These are phyloP conservation scores for Fistularia tabacaria DNA, from an alignment of 2,797 vertebrate species.

Conservation along the genomic window DNA sequence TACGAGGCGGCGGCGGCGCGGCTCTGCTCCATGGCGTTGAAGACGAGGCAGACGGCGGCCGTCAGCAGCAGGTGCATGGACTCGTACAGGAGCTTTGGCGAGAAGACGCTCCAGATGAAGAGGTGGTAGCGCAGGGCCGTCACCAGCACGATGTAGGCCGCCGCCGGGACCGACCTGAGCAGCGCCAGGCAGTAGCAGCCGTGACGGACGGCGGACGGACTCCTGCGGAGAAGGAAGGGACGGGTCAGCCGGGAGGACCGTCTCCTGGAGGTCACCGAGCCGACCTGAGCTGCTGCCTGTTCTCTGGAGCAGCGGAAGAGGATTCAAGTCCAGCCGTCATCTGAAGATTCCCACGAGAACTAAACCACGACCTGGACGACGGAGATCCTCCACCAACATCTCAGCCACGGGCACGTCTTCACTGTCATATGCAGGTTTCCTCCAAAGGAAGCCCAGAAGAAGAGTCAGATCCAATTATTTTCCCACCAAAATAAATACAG, in stretches of 20 bases:
- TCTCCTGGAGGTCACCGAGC: not conserved
- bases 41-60: conserved; percentile 78
- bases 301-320: no score
- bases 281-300: no score
- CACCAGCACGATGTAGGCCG: conserved; percentile 83
- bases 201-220: conserved; percentile 76
- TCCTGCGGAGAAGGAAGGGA: conserved; percentile 65
- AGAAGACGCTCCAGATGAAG: conserved; percentile 98
- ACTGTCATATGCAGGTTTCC: no score
- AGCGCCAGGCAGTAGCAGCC: conserved; percentile 91
- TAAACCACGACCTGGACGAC: no score
- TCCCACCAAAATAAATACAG: no score
- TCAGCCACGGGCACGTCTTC: no score
- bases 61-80: conserved; percentile 85
- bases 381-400: no score
- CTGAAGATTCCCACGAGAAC: no score
- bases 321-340: no score
- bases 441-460: no score
- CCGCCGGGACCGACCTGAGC: conserved; percentile 81
- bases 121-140: conserved; percentile 90
- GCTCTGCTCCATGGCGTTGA: conserved; percentile 84
- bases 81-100: conserved; percentile 93
- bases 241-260: not conserved
- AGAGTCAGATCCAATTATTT: no score
- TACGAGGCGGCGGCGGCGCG: conserved; percentile 18